Conservation (phyloP, 2,113 vertebrate genomes). For the Edolisoma coerulescens region DNA sequence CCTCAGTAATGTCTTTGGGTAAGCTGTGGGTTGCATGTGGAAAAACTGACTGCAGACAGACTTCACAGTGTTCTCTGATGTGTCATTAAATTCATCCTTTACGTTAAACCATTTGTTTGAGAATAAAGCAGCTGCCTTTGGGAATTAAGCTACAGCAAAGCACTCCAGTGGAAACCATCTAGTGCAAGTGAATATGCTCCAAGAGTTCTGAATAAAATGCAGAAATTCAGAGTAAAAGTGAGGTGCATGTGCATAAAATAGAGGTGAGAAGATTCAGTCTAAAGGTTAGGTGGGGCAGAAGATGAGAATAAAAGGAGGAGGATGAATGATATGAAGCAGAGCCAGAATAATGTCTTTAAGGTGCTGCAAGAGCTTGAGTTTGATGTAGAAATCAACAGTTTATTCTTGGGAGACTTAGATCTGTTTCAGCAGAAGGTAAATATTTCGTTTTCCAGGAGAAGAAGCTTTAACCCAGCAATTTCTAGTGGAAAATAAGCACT, state of each 20-base stretch:
- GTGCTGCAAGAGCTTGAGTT: neutral
- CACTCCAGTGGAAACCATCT: neutral
- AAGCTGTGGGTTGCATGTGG: neutral
- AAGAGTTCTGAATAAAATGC: neutral
- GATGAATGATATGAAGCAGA: neutral
- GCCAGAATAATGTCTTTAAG: neutral
- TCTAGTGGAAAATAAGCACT: neutral
- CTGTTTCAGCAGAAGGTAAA: neutral
- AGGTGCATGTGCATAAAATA: fast-evolving
- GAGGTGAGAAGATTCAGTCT: neutral
- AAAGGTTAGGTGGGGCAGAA: neutral
- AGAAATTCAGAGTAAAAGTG: neutral
- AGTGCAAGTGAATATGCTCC: neutral
- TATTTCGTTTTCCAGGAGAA: neutral
- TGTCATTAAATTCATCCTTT: neutral
- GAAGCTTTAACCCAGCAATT: neutral
- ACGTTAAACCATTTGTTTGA: neutral
- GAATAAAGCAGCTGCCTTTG: neutral
- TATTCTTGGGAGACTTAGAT: neutral
- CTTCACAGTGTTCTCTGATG: neutral
- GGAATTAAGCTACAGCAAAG: neutral
- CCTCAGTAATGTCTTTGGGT: fast-evolving
- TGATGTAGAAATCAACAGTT: neutral
- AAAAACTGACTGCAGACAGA: neutral
- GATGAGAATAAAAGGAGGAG: neutral